phyloP scores from a whole-genome alignment of 2,113 vertebrate species.

The Excalfactoria chinensis region DNA sequence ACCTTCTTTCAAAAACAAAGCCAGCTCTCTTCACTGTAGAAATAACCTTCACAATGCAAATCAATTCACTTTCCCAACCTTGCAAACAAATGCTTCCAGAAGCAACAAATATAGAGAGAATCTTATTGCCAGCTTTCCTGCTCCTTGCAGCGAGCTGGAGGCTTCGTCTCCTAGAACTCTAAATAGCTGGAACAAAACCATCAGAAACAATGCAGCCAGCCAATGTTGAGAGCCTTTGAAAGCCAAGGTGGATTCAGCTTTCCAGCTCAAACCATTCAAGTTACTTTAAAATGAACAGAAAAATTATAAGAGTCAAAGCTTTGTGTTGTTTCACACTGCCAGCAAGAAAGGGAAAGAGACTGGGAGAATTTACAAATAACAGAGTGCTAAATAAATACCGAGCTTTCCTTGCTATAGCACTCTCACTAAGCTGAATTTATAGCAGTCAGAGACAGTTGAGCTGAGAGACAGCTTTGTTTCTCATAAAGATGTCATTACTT shows the following conservation, averaged over 20 bases:
- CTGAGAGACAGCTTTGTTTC: background rate
- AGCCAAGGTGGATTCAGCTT: background rate
- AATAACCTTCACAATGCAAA: constrained; percentile 39
- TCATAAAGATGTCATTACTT: background rate
- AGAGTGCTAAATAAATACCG: background rate
- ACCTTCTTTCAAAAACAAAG: background rate
- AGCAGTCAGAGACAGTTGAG: background rate
- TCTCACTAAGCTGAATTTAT: background rate
- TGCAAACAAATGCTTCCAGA: constrained; percentile 14
- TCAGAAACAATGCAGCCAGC: background rate
- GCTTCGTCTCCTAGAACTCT: background rate
- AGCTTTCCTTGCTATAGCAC: background rate
- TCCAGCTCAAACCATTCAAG: background rate
- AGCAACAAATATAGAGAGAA: background rate
- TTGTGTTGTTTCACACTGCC: no score
- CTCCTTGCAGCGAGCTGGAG: background rate
- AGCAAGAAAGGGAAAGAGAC: background rate
- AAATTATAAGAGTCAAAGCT: background rate
- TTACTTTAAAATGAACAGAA: background rate
- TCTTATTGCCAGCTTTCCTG: background rate
- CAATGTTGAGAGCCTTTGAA: background rate
- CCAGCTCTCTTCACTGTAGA: background rate
- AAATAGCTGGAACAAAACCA: background rate
- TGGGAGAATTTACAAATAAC: background rate
- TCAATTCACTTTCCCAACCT: constrained; percentile 20